Base-by-base conservation (phyloP, 2,888 invertebrate genomes). In the Trichogramma dendrolimi region DNA sequence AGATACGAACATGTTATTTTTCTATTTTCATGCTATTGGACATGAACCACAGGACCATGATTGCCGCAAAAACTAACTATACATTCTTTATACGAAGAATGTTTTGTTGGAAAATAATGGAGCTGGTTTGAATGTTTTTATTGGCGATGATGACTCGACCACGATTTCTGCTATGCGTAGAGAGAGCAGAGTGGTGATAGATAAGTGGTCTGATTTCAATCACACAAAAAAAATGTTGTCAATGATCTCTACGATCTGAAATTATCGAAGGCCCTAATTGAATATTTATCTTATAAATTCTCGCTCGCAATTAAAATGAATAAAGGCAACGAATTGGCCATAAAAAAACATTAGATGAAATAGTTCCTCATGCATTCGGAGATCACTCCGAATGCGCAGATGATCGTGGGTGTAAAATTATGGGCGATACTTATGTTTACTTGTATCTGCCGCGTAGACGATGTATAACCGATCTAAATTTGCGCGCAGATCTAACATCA, bases 191-290 rank as follows among this genome's bases (percentile, higher is more conserved):
- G 50, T 66, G 58, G 47, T 39, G 46, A 62, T 67, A 46, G 44
- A 42, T 10, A 69, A 67, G 61, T 66, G 62, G 61, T 63, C 65
- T 38, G 67, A 67, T 48, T 58, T 63, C n/a, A 53, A 53, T 43
- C n/a, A n/a, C n/a, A n/a, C n/a, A n/a, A n/a, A n/a, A 53, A 42
- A 11, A 53, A 51, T 27, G 55, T 47, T 8, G 10, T 5, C 48
- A 48, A 27, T 4, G 48, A 47, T n/a, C 14, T 47, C 5, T 56
- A 56, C n/a, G 48, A 56, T 47, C 46, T 56, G 38, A 47, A 48
- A 47, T 4, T 46, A 56, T 5, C 10, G 3, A n/a, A 47, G 8
- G 41, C 7, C 7, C 10, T 39, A 8, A 58, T 60, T 2, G 60
- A 58, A 39, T 67, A 65, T 48, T 63, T 67, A 44, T 61, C 61